These are phyloP conservation scores for Nibea albiflora DNA, from an alignment of 2,113 vertebrate genomes.

Conservation along the genomic window DNA sequence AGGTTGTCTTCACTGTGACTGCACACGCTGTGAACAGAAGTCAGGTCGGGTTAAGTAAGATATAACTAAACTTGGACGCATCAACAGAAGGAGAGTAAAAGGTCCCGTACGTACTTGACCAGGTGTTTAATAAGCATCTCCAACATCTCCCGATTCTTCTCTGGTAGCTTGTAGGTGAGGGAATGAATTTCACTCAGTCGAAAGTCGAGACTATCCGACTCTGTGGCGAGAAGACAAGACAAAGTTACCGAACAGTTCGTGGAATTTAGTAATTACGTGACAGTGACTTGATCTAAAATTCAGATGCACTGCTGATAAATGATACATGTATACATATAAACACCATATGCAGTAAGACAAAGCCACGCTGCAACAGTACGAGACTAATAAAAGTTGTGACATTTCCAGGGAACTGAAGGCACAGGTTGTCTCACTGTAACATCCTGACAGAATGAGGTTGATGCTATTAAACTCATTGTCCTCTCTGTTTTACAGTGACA, in stretches of 20 bases:
- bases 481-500: conserved; percentile 51
- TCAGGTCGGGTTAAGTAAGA: conserved; percentile 9
- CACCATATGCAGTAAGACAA: background rate
- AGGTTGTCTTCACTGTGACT: conserved; percentile 92
- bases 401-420: conserved; percentile 50
- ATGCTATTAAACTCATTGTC: conserved; percentile 50
- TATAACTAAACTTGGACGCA: background rate
- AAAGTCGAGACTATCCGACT: conserved; percentile 94
- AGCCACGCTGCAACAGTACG: background rate
- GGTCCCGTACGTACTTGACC: conserved; percentile 87
- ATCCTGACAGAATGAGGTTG: conserved; percentile 66
- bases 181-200: conserved; percentile 94
- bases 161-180: conserved; percentile 93
- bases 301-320: background rate
- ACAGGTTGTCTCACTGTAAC: conserved; percentile 32
- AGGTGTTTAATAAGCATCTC: conserved; percentile 93
- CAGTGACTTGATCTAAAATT: no score
- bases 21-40: conserved; percentile 86
- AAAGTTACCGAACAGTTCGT: background rate
- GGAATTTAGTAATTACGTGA: no score
- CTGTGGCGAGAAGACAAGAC: conserved; percentile 73
- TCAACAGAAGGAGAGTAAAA: background rate
- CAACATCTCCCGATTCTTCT: conserved; percentile 94
- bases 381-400: conserved; percentile 8
- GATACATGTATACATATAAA: background rate